Conservation (phyloP, 2,797 vertebrate species). For the Carapus acus region DNA sequence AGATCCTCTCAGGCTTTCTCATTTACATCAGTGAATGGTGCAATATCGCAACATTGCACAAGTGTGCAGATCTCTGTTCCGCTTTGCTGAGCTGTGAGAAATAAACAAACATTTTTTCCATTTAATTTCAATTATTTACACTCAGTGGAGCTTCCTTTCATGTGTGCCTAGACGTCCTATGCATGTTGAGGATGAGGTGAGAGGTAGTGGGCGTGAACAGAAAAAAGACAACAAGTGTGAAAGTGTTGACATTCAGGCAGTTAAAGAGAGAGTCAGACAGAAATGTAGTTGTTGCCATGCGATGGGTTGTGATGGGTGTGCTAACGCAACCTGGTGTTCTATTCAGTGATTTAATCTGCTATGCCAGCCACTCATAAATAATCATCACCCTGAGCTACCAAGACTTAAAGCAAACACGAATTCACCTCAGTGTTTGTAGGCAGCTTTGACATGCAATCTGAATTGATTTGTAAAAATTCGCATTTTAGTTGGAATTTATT, state of each 20-base stretch:
- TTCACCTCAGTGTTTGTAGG: constrained; percentile 17
- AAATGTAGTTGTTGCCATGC: constrained; percentile 56
- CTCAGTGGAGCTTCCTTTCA: constrained; percentile 6
- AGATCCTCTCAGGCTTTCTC: too few relatives aligned
- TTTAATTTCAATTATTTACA: constrained; percentile 40
- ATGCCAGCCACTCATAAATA: constrained; percentile 59
- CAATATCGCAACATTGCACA: too few relatives aligned
- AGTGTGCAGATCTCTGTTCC: constrained; percentile 2
- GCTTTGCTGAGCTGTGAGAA: constrained; percentile 21
- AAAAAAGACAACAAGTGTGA: constrained; percentile 3
- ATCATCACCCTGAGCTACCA: constrained; percentile 55
- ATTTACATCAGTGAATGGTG: too few relatives aligned
- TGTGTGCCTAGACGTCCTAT: neutral
- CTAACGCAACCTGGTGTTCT: constrained; percentile 62
- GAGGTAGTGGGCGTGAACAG: too few relatives aligned
- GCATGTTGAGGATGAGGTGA: constrained; percentile 3
- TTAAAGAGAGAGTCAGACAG: constrained; percentile 34
- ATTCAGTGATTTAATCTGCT: constrained; percentile 66
- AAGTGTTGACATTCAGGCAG: constrained; percentile 22
- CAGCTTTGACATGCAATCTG: constrained; percentile 18
- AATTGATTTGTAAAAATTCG: neutral
- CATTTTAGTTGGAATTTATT: too few relatives aligned
- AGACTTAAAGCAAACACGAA: constrained; percentile 45
- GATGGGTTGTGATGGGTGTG: constrained; percentile 52
- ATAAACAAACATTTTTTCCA: too few relatives aligned